Conservation (phyloP, 2,888 invertebrate species). For the Ormyrus nitidulus region DNA sequence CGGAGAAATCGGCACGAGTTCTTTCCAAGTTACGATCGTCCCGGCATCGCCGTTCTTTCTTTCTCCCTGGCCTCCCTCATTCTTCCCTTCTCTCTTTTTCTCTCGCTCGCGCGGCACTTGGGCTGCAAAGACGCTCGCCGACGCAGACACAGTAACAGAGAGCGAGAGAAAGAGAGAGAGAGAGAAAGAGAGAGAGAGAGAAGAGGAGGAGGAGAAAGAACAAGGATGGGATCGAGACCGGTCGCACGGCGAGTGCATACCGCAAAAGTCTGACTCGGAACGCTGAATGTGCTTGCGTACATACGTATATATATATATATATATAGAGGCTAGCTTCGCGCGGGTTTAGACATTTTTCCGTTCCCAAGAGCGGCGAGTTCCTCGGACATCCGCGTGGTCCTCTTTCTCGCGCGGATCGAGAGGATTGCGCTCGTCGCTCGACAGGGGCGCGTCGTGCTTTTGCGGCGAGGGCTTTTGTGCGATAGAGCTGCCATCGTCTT, state of each 20-base stretch:
- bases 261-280: constrained; percentile 43
- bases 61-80: constrained; percentile 41
- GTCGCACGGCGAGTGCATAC: constrained; percentile 51
- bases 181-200: constrained; percentile 34
- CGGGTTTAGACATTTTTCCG: constrained; percentile 44
- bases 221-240: constrained; percentile 47
- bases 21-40: constrained; percentile 7
- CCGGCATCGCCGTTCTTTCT: constrained; percentile 19
- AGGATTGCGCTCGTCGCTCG: neutral
- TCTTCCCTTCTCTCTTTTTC: constrained; percentile 32
- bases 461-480: constrained; percentile 20
- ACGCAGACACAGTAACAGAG: constrained; percentile 22
- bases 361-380: constrained; percentile 26
- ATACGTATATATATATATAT: neutral
- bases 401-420: constrained; percentile 7
- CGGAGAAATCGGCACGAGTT: constrained; percentile 39
- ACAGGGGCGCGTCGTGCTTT: constrained; percentile 48
- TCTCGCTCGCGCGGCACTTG: constrained; percentile 38
- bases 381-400: constrained; percentile 15
- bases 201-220: constrained; percentile 39
- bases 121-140: constrained; percentile 45
- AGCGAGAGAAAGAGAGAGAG: constrained; percentile 31
- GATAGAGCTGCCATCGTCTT: constrained; percentile 74
- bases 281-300: constrained; percentile 26
- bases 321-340: neutral